Evolutionary conservation across 2,888 invertebrate species (phyloP).

Genomic region (Andrena bucephala): DNA sequence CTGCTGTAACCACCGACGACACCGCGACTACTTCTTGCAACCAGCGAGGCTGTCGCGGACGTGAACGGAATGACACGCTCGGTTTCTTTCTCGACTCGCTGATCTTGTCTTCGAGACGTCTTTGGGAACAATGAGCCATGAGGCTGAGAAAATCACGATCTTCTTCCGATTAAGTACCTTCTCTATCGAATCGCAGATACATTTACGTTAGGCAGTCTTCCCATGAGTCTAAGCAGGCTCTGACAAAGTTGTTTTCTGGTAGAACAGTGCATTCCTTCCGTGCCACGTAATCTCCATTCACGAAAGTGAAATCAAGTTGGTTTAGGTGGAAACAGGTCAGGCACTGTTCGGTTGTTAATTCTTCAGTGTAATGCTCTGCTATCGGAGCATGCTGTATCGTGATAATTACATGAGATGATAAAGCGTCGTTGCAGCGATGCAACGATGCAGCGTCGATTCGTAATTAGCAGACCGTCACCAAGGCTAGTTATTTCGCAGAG

Average conservation of each 20-base stretch:
- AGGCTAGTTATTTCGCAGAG: constrained; percentile 10
- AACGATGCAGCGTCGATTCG: background rate
- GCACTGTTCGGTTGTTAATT: background rate
- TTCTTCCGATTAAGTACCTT: background rate
- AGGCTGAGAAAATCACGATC: background rate
- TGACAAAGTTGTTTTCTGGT: background rate
- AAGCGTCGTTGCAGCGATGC: background rate
- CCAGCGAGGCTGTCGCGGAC: constrained; percentile 54
- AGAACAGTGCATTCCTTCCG: background rate
- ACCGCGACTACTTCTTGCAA: constrained; percentile 66
- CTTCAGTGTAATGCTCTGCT: background rate
- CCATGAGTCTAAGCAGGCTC: background rate
- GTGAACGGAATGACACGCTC: constrained; percentile 59
- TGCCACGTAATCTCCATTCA: no score
- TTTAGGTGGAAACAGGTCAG: background rate
- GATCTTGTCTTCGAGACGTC: constrained; percentile 20
- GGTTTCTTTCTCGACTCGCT: constrained; percentile 17
- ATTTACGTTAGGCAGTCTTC: background rate
- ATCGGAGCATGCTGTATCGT: background rate
- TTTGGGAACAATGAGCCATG: background rate
- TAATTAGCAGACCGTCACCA: constrained; percentile 25
- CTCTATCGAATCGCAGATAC: background rate
- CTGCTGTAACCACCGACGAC: constrained; percentile 43
- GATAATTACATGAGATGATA: background rate
- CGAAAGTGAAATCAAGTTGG: no score